Conservation (phyloP, 1,140 invertebrate genomes). For the Marisa cornuarietis region DNA sequence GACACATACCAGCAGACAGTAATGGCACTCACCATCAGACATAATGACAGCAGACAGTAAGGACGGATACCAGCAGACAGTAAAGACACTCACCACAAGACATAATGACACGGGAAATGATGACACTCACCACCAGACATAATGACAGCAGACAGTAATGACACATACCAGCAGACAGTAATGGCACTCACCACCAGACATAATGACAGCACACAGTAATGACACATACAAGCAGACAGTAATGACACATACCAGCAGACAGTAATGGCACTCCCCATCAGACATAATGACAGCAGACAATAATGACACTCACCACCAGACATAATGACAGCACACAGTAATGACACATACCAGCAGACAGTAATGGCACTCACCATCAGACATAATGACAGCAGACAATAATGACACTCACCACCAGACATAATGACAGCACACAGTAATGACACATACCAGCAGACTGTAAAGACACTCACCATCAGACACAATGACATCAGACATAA, state of each 20-base stretch:
- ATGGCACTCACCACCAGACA: too few relatives aligned
- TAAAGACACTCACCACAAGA: too few relatives aligned
- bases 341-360: neutral
- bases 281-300: too few relatives aligned
- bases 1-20: neutral
- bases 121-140: neutral
- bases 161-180: too few relatives aligned
- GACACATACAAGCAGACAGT: neutral
- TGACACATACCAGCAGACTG: neutral
- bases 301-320: too few relatives aligned
- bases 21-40: neutral
- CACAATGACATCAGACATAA: too few relatives aligned
- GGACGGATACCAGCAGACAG: neutral
- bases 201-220: too few relatives aligned
- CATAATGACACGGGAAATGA: too few relatives aligned
- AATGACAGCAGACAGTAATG: neutral
- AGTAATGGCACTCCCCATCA: too few relatives aligned
- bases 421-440: neutral
- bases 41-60: neutral
- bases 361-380: neutral
- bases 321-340: too few relatives aligned
- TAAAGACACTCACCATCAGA: too few relatives aligned
- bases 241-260: too few relatives aligned
- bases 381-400: neutral
- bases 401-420: neutral